Evolutionary conservation across 2,113 vertebrate genomes (phyloP), one percentile per base, ranked within the genome.

Genomic region (Pygoscelis adeliae): DNA sequence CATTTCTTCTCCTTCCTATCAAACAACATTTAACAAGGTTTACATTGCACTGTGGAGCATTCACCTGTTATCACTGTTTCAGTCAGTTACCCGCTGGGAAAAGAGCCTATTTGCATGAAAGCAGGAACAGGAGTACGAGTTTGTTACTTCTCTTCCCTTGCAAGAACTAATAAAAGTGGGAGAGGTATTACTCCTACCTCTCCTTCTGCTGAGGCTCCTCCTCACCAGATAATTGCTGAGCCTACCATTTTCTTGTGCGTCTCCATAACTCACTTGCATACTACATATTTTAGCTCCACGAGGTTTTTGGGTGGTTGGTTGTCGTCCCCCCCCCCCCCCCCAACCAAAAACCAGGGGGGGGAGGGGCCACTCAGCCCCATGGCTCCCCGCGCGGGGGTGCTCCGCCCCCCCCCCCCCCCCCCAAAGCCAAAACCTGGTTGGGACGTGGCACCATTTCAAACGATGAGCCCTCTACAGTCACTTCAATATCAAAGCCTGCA

Each of bases 201-300:
- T 72, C 13, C 63, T 76, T 27, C 58, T 69, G 56, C 90, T 69
- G 50, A 90, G 74, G 63, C 34, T 76, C 70, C 82, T 87, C 50
- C 87, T 94, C 53, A 15, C 16, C 76, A 67, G n/a, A 15, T 77
- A 90, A 65, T 8, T 87, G 77, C 87, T 72, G 56, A 96, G 78
- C 71, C 42, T 83, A 83, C 58, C 42, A 52, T 76, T 70, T 77
- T 81, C 85, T 73, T 59, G 30, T 15, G 46, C 3, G 0, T 32
- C 53, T 67, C 53, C 1, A 0, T 9, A 91, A 53, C 16, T 3
- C 0, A 0, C 34, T 78, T 2, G 2, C 13, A 40, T 1, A 29
- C 15, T 21, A 44, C 3, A 0, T 18, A 47, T 36, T 82, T n/a
- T 13, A 88, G 34, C 53, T 76, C 44, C 69, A 27, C 0, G 0